Evolutionary conservation across 2,888 invertebrate genomes (phyloP), one percentile per base, ranked within the genome.

Genomic region (Phragmatobia fuliginosa): DNA sequence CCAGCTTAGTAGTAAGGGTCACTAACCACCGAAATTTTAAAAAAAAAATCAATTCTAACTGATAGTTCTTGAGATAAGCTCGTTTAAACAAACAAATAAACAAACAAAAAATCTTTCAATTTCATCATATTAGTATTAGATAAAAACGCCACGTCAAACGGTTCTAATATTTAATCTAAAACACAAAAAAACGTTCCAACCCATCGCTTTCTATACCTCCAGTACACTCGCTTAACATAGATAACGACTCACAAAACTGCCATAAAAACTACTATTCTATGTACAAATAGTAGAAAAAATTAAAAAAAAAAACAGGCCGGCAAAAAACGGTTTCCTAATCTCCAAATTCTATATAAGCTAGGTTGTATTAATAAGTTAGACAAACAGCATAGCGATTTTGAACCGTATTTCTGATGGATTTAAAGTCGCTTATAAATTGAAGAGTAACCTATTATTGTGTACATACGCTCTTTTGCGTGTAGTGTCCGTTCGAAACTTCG

Each of bases 341-440:
- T 92, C 87, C 88, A 89, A 94, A 93, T 92, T 92, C 90, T 91
- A 88, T 91, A 90, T 91, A 89, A 89, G 88, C 89, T 88, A 85
- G 83, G 85, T 88, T 67, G 85, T 87, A 92, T 92, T 94, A 93
- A 94, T 93, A 93, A 92, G 91, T 91, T 90, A 87, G 76, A 85
- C 79, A 86, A 88, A 87, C 75, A 85, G 62, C 36, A 68, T 62
- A 25, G 0, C 38, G 0, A 83, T 75, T 79, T 62, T 75, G n/a
- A 31, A 85, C 88, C 73, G 78, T 91, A 82, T 72, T 28, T 0
- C 0, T 0, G 0, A 1, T 0, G 0, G 0, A 0, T 0, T 28
- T 89, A 89, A 68, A 77, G 88, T 85, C 68, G 14, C 73, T 70
- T 79, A 85, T 86, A 38, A 63, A 64, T 79, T 71, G 32, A 45